These are phyloP conservation scores for Urophycis tenuis DNA, from an alignment of 2,797 vertebrate genomes.

Conservation along the genomic window DNA sequence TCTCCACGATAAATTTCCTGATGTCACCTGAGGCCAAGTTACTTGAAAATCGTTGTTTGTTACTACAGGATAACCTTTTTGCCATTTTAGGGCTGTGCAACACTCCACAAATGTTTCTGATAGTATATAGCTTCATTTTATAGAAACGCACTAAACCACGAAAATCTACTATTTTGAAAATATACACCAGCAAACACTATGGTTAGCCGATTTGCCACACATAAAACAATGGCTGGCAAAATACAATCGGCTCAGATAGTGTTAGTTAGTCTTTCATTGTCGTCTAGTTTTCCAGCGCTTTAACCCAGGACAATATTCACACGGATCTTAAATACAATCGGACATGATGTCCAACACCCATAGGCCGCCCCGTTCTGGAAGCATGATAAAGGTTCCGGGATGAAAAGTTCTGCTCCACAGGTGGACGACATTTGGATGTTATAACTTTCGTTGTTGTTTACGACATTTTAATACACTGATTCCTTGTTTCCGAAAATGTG, in stretches of 20 bases:
- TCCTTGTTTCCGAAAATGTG: not conserved
- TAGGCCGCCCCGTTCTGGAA: not conserved
- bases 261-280: too few species aligned
- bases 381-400: not conserved
- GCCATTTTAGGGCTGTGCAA: not conserved
- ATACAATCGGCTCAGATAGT: too few species aligned
- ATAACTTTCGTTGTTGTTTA: not conserved
- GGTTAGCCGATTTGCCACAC: not conserved
- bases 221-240: not conserved
- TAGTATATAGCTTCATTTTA: not conserved
- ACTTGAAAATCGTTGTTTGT: not conserved
- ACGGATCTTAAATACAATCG: not conserved
- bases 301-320: too few species aligned
- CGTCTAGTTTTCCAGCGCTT: too few species aligned
- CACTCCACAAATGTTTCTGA: not conserved
- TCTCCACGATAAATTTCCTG: conserved; percentile 74
- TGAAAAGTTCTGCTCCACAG: not conserved
- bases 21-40: conserved; percentile 34
- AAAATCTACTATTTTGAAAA: not conserved
- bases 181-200: not conserved
- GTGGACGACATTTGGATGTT: not conserved
- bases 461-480: not conserved
- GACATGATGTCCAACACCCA: not conserved
- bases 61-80: not conserved
- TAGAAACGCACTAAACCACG: not conserved